These are phyloP conservation scores for Poicephalus meyeri DNA, from an alignment of 2,113 vertebrate species.

Conservation along the genomic window DNA sequence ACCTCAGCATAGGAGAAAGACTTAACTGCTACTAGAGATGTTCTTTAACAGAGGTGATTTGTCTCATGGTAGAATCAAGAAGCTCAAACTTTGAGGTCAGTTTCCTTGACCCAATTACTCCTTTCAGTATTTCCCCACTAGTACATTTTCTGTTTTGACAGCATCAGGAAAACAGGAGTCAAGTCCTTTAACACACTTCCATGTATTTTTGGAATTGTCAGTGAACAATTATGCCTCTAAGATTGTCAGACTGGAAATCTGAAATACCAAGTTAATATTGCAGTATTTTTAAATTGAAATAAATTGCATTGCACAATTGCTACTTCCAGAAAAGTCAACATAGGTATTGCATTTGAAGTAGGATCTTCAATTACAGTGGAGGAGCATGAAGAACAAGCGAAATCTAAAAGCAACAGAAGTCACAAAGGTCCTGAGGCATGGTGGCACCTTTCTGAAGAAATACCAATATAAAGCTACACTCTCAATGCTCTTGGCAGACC, in stretches of 20 bases:
- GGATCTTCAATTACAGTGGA: not conserved
- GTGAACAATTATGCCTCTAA: not conserved
- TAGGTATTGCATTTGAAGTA: not conserved
- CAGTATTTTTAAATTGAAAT: not conserved
- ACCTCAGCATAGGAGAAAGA: rapidly evolving
- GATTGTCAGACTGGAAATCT: not conserved
- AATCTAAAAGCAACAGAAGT: not conserved
- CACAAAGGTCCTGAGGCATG: not conserved
- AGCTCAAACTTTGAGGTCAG: not conserved
- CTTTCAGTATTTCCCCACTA: not conserved
- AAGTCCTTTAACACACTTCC: not conserved
- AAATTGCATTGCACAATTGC: not conserved
- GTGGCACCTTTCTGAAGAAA: not conserved
- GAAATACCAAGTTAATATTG: not conserved
- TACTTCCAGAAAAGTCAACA: not conserved
- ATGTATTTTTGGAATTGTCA: not conserved
- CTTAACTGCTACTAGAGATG: not conserved
- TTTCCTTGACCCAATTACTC: not conserved
- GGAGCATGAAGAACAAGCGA: not conserved
- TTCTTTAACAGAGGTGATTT: not conserved
- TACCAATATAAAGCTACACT: not conserved
- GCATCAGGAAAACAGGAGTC: not conserved
- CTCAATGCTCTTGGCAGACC: not conserved
- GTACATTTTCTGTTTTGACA: not conserved
- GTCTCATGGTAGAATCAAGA: not conserved